Conservation (phyloP, 2,888 invertebrate species). For the Hirtodrosophila alboralis region DNA sequence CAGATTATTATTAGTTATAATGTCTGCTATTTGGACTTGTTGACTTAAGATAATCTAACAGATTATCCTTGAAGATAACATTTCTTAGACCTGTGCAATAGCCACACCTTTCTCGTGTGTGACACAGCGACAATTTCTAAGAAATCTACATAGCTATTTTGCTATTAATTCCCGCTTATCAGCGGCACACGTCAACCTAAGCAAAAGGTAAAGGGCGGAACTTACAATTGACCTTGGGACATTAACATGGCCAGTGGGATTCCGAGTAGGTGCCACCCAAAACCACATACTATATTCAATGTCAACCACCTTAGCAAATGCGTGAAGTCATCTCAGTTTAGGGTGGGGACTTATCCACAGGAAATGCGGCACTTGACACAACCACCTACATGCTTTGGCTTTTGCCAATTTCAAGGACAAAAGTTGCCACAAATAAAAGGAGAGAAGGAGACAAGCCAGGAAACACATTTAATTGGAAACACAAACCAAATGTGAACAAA, state of each 20-base stretch:
- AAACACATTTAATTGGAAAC: constrained; percentile 68
- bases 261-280: constrained; percentile 20
- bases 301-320: constrained; percentile 55
- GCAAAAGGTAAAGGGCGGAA: constrained; percentile 17
- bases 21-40: too few species aligned
- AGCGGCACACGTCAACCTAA: constrained; percentile 34
- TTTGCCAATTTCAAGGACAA: constrained; percentile 48
- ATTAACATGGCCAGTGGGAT: constrained; percentile 55
- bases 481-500: constrained; percentile 11
- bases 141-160: constrained; percentile 21
- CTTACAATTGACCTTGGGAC: constrained; percentile 65
- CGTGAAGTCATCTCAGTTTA: constrained; percentile 67
- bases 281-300: constrained; percentile 53
- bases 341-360: constrained; percentile 10
- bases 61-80: constrained; percentile 5
- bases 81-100: constrained; percentile 19
- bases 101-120: constrained; percentile 19
- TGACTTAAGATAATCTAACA: background rate
- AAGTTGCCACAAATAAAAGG: constrained; percentile 13
- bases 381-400: constrained; percentile 8
- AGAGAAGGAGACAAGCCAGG: constrained; percentile 28
- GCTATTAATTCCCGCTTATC: constrained; percentile 71
- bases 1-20: too few species aligned
- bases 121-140: constrained; percentile 20
- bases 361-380: constrained; percentile 54